Percentiles rank a stretch among this genome's conserved stretches.
Evolutionary conservation across 1,140 invertebrate species (phyloP).

Genomic region (Tetramorium parvispinum): DNA sequence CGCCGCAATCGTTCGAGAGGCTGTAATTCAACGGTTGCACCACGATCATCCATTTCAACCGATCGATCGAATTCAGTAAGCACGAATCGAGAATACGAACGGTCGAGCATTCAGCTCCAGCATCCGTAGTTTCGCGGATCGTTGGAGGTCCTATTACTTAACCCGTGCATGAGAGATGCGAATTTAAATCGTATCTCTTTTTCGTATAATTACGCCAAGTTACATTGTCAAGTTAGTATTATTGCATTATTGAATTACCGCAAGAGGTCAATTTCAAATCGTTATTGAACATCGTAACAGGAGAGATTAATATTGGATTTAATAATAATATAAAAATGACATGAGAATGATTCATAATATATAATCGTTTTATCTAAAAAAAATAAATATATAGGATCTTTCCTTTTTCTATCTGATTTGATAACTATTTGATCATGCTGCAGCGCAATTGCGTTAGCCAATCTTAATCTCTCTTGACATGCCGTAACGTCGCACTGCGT

Average conservation of each 20-base stretch:
- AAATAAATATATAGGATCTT: neutral
- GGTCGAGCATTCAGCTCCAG: neutral
- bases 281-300: neutral
- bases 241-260: neutral
- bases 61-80: neutral
- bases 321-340: neutral
- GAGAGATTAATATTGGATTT: neutral
- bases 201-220: neutral
- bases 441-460: slow-evolving; percentile 43
- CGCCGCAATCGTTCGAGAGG: neutral
- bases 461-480: slow-evolving; percentile 21
- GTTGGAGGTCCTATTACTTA: neutral
- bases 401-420: neutral
- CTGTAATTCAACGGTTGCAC: slow-evolving; percentile 52
- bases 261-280: neutral
- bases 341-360: neutral
- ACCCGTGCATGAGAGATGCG: neutral
- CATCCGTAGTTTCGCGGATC: slow-evolving; percentile 1
- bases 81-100: slow-evolving; percentile 14
- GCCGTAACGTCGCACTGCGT: slow-evolving; percentile 14
- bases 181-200: slow-evolving; percentile 1
- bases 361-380: neutral
- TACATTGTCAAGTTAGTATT: neutral
- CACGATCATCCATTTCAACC: slow-evolving; percentile 22
- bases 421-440: neutral